Conservation (phyloP, 1,140 invertebrate genomes). For the Marisa cornuarietis region DNA sequence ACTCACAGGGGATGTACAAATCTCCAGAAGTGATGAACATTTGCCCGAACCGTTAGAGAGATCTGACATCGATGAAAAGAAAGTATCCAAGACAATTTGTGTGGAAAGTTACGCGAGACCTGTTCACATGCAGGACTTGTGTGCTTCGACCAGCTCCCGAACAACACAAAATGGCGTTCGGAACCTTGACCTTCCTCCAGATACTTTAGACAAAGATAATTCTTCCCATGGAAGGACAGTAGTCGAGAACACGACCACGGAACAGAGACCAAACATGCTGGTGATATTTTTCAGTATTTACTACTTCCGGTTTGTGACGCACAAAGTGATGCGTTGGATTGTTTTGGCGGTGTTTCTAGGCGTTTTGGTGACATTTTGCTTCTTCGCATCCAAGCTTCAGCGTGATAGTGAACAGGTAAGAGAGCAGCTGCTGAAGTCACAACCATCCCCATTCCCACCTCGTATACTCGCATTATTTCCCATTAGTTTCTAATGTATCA, state of each 20-base stretch:
- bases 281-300: constrained; percentile 39
- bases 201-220: too few species aligned
- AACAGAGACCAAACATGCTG: constrained; percentile 4
- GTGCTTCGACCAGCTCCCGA: too few species aligned
- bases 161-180: background rate
- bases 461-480: too few species aligned
- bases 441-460: too few species aligned
- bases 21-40: too few species aligned
- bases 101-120: too few species aligned
- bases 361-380: constrained; percentile 28
- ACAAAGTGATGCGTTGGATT: constrained; percentile 36
- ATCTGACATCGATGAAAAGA: too few species aligned
- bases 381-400: constrained; percentile 35
- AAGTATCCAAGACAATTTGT: too few species aligned
- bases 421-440: background rate
- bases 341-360: constrained; percentile 31
- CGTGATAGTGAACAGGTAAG: constrained; percentile 47
- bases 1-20: background rate
- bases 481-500: too few species aligned
- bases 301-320: constrained; percentile 38
- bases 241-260: background rate
- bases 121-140: background rate
- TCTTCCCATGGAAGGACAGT: too few species aligned
- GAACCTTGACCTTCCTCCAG: too few species aligned
- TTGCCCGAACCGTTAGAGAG: too few species aligned